Evolutionary conservation across 2,888 invertebrate genomes (phyloP), one percentile per base, ranked within the genome.

Genomic region (Tetheella fluctuosa): DNA sequence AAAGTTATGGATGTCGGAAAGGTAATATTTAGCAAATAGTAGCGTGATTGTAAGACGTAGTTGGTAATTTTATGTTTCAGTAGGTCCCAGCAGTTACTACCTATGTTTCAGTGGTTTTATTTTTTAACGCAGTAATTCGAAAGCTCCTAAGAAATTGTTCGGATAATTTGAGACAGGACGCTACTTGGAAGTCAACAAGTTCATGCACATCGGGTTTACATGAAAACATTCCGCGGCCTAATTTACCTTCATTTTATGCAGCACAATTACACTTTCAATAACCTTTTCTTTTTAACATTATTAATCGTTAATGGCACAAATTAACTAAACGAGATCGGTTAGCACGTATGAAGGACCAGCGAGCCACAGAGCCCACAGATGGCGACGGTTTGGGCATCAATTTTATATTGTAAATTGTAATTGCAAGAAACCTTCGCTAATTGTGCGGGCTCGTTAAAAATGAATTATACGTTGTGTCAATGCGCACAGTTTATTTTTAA

Each of bases 321-420:
- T 72, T 70, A 73, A 63, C 59, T 62, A 59, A 57, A 61, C 54
- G 30, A 25, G 61, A 56, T 54, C 54, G 57, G 63, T 57, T 57
- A 64, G 63, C 68, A 71, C 69, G 68, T 68, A 68, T 61, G 62
- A 48, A 48, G 48, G 48, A 20, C 48, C 48, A 15, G 15, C 42
- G 10, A 59, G 62, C 52, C 59, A 63, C 65, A 64, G 65, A 67
- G 59, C 61, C 52, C 59, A 63, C 65, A 64, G 65, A 67, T 68
- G 60, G 57, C 65, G 57, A 59, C 57, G 64, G 62, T 58, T 59
- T 52, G 62, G 62, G 67, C 77, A 74, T 77, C 71, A 80, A 81
- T 83, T 82, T 78, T 74, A 76, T 74, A 76, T 78, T 79, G 79
- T 83, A 83, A 83, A 79, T 70, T 73, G 76, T 80, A 75, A 81